phyloP scores from a whole-genome alignment of 2,797 vertebrate genomes.

The Darevskia nairensis region DNA sequence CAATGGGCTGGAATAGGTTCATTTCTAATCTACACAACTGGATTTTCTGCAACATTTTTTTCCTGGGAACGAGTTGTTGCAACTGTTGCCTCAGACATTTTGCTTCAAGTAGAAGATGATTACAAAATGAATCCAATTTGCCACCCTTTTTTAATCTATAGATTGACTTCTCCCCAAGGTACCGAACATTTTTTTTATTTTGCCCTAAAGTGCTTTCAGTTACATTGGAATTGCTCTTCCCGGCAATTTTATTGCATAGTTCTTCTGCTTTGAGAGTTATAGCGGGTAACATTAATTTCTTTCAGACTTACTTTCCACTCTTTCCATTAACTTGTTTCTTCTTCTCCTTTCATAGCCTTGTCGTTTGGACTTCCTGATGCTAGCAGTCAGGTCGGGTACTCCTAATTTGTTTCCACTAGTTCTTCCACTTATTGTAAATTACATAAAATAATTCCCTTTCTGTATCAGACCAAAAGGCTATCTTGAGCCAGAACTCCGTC shows the following conservation, averaged over 20 bases:
- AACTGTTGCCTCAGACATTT: background rate
- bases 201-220: background rate
- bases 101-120: background rate
- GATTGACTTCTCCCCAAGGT: background rate
- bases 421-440: background rate
- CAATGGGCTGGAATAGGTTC: too few species aligned
- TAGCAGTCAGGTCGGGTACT: background rate
- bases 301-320: background rate
- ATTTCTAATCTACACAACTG: background rate
- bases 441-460: constrained; percentile 14
- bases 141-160: background rate
- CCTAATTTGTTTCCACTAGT: background rate
- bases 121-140: background rate
- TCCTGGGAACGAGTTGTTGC: background rate
- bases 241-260: background rate
- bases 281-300: background rate
- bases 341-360: background rate
- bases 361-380: background rate
- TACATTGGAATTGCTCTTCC: background rate
- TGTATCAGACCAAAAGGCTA: background rate
- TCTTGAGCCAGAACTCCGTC: background rate
- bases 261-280: background rate
- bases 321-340: background rate
- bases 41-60: too few species aligned
- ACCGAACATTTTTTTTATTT: background rate